Base-by-base conservation (phyloP, 2,113 vertebrate species). In the Nanorana parkeri region DNA sequence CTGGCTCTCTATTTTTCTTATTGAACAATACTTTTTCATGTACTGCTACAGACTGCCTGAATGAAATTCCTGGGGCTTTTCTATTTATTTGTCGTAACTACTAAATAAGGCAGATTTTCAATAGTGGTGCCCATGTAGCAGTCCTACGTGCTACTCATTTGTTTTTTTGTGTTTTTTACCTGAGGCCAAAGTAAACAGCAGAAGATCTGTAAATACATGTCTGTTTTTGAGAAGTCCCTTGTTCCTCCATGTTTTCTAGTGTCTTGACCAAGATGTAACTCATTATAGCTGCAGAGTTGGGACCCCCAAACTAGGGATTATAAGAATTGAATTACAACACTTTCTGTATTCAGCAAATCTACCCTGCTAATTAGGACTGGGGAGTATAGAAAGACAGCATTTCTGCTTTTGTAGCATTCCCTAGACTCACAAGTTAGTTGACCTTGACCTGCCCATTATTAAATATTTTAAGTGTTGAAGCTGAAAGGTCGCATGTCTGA, bases 111-210 rank as follows among this genome's bases (percentile, higher is more conserved):
- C 2, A 28, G 13, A 17, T 52, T 82, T 76, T 85, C 74, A 87
- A 63, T 81, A 77, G 72, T 72, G 83, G 75, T 85, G 83, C 85
- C 75, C 83, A 11, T 87, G 69, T 6, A 32, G 80, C 61, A 51
- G 78, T 51, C 17, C 66, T 90, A 88, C 68, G 80, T 90, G 87
- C 86, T 85, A 66, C 83, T 47, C 3, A 6, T 3, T 36, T 36
- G 3, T 86, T 87, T 83, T 85, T 86, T 84, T 87, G 86, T 85
- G 85, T 80, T 84, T 60, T 47, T 64, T 87, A 84, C 83, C 87
- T 73, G 82, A 85, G 89, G 86, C 84, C 87, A 87, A 86, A 88
- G 88, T 84, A 90, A 91, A 87, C 82, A 88, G 56, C 84, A 81
- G 68, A 91, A 85, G 68, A 86, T 88, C 77, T 84, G 87, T 85